Evolutionary conservation across 2,888 invertebrate species (phyloP).

Genomic region (Megaustenia siamemsis): DNA sequence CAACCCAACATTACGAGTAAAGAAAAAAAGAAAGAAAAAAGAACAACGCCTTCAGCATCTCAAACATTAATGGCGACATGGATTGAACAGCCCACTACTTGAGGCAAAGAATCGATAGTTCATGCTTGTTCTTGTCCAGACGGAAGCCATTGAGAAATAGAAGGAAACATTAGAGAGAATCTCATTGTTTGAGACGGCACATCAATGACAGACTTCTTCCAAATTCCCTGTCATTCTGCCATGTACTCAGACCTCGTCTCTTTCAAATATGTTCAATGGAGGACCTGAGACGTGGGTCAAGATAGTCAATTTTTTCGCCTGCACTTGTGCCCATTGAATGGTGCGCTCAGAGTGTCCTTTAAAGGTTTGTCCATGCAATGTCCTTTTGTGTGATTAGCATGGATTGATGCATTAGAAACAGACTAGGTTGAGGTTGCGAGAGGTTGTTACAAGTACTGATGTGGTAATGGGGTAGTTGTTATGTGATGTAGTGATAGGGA

Average conservation of each 20-base stretch:
- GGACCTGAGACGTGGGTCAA: neutral
- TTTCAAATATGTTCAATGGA: neutral
- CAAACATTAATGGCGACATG: constrained; percentile 7
- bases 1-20: neutral
- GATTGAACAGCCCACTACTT: neutral
- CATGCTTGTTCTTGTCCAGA: neutral
- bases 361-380: too few species aligned
- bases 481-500: too few species aligned
- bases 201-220: neutral
- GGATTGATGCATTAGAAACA: too few species aligned
- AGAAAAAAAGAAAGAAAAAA: too few species aligned
- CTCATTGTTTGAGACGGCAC: neutral
- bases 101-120: neutral
- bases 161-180: neutral
- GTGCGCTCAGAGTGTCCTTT: too few species aligned
- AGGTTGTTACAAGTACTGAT: neutral
- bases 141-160: neutral
- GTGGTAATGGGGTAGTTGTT: neutral
- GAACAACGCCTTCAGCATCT: neutral
- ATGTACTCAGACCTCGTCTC: neutral
- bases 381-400: too few species aligned
- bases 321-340: neutral
- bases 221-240: neutral
- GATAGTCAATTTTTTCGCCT: neutral
- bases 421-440: neutral